Base-by-base conservation (phyloP, 2,888 invertebrate genomes). In the Leucophenga maculata region DNA sequence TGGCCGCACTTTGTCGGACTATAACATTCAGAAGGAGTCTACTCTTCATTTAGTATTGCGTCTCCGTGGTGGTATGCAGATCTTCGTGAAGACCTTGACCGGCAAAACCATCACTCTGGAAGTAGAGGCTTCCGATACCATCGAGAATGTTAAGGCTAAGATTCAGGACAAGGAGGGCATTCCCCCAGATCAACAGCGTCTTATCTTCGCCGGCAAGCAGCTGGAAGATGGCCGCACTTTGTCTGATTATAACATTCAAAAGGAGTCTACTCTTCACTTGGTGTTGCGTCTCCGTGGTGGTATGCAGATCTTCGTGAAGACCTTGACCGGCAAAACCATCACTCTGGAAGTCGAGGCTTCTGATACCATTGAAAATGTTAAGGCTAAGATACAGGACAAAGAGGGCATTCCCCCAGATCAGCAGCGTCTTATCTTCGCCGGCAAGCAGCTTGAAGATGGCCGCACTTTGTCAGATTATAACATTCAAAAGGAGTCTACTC, bases 211-310 rank as follows among this genome's bases (percentile, higher is more conserved):
- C 16, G 77, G 77, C 4, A 77, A 77, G 52, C 77, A 77, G 22
- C 55, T 77, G 57, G 77, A 77, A 46, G 77, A 77, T 67, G 77
- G 77, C 16, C 77, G 77, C 39, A 77, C 77, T 2, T 55, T 77
- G 57, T 55, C 55, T 1, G 55, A 55, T 8, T 55, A 55, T 11
- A 55, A 55, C 8, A 55, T 55, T 13, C 55, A 55, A 11, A 55
- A 55, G 22, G 55, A 55, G 55, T 55, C 55, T 0, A 95, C 95
- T 0, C 91, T 95, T 48, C 95, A 95, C 87, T 89, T 95, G 84
- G 95, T 95, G 80, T 89, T 95, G 72, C 91, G 96, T 79, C 91
- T 97, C 0, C 69, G 69, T 20, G 55, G 55, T 55, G 55, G 55
- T 20, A 55, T 55, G 55, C 55, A 55, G 22, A 55, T 55, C 18